A percentile compares a stretch with the other conserved stretches of the same genome.
Evolutionary conservation across 2,797 vertebrate genomes (phyloP).

Genomic region (Takifugu ocellatus): DNA sequence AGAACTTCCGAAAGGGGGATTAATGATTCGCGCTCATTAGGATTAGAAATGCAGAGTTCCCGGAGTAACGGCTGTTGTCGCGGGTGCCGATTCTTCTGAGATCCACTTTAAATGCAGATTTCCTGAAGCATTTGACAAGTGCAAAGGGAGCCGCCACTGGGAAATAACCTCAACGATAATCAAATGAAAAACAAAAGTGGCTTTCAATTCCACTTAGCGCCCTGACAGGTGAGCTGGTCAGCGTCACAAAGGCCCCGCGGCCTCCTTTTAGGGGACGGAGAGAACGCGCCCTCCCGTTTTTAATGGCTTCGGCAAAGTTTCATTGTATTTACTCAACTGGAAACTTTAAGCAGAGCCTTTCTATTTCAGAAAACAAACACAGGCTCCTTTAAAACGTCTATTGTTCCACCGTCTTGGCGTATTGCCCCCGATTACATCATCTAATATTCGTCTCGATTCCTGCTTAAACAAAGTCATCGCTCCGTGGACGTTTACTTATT

Average conservation of each 20-base stretch:
- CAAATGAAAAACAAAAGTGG: constrained; percentile 53
- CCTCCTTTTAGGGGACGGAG: too few relatives aligned
- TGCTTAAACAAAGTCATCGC: constrained; percentile 28
- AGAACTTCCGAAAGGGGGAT: constrained; percentile 29
- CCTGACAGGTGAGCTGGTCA: constrained; percentile 41
- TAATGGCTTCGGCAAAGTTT: too few relatives aligned
- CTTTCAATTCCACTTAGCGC: constrained; percentile 43
- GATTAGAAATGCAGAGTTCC: constrained; percentile 18
- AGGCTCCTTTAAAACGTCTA: neutral
- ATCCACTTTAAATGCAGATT: constrained; percentile 71
- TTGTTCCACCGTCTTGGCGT: constrained; percentile 8
- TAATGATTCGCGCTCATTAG: constrained; percentile 63
- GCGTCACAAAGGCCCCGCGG: constrained; percentile 5
- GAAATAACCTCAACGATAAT: constrained; percentile 53
- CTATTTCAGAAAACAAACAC: constrained; percentile 20
- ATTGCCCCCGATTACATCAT: constrained; percentile 33
- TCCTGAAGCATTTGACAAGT: constrained; percentile 55
- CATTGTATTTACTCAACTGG: too few relatives aligned
- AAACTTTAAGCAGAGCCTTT: too few relatives aligned
- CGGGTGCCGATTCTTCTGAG: constrained; percentile 35
- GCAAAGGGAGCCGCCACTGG: constrained; percentile 35
- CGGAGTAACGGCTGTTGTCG: constrained; percentile 35
- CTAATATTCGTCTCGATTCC: constrained; percentile 22
- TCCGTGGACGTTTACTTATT: constrained; percentile 45
- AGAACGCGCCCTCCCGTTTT: too few relatives aligned